These are phyloP conservation scores for Chrysocyon brachyurus DNA, from an alignment of 2,797 vertebrate genomes.

Conservation along the genomic window DNA sequence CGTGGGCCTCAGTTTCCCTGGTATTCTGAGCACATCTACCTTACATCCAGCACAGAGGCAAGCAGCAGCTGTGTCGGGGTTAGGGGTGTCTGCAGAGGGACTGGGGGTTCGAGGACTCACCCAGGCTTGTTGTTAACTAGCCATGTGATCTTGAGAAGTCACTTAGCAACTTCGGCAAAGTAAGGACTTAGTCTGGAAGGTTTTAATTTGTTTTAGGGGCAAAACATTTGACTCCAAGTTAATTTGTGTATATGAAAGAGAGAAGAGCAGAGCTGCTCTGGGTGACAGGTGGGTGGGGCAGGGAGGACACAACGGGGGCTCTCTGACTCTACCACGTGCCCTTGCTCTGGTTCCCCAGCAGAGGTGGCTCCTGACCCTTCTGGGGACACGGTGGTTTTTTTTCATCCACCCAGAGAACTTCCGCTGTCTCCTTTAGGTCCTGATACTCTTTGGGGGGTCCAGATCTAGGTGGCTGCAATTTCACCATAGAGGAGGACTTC, in stretches of 20 bases:
- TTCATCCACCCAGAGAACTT: not conserved
- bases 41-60: not conserved
- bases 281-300: not conserved
- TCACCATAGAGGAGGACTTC: not conserved
- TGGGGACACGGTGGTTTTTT: not conserved
- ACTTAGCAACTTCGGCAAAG: not conserved
- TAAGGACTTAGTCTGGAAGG: not conserved
- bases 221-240: not conserved
- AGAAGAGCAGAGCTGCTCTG: not conserved
- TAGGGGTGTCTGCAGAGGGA: not conserved
- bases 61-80: not conserved
- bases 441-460: not conserved
- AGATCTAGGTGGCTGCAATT: not conserved
- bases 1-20: not conserved
- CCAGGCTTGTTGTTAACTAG: not conserved
- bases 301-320: accelerated
- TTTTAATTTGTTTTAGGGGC: not conserved
- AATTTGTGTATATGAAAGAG: not conserved
- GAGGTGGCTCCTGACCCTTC: not conserved
- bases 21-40: not conserved
- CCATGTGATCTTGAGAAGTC: not conserved
- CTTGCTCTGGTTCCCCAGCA: not conserved
- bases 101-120: not conserved
- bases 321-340: not conserved
- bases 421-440: not conserved